Base-by-base conservation (phyloP, 2,888 invertebrate species). In the Sylvicola cinctus region DNA sequence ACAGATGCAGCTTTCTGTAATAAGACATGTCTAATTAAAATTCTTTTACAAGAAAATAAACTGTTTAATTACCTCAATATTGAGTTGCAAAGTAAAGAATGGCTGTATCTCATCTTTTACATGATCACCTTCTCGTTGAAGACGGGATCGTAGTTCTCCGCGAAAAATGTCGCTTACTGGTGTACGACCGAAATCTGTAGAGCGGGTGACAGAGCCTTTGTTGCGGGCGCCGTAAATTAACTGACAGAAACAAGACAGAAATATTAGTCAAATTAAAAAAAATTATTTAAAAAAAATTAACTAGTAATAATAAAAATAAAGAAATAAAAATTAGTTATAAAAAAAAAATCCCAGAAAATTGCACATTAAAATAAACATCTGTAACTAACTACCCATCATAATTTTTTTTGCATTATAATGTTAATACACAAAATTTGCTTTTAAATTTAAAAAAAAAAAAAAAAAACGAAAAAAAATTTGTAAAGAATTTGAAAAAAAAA, bases 141-240 rank as follows among this genome's bases (percentile, higher is more conserved):
- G 67, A 10, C 81, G 72, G 29, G 87, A 81, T 39, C 88, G 72
- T 41, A 90, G 67, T 49, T 87, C 79, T 31, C 95, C 95, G 42
- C 87, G 77, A 62, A 95, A 93, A 41, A 95, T 85, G 48, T 87
- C 83, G 28, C 87, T 84, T 12, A 95, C 68, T 0, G 93, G 91
- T 23, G 91, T 87, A 46, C 76, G 72, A 32, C 69, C 71, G 60
- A 80, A 72, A 47, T 74, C 71, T 38, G 87, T 80, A 49, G 80
- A 74, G 13, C 91, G 66, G 35, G 90, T 90, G 33, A 90, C 73
- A 35, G 83, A 77, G 43, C 84, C 80, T 53, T 85, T 85, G 76
- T 83, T 38, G 76, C 87, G 70, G 84, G 87, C 49, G 72, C 77
- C 77, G 70, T 55, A 20, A 38, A 53, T 58, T 51, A 54, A 51